These are phyloP conservation scores for Oncorhynchus masou DNA, from an alignment of 2,113 vertebrate genomes.

Conservation along the genomic window DNA sequence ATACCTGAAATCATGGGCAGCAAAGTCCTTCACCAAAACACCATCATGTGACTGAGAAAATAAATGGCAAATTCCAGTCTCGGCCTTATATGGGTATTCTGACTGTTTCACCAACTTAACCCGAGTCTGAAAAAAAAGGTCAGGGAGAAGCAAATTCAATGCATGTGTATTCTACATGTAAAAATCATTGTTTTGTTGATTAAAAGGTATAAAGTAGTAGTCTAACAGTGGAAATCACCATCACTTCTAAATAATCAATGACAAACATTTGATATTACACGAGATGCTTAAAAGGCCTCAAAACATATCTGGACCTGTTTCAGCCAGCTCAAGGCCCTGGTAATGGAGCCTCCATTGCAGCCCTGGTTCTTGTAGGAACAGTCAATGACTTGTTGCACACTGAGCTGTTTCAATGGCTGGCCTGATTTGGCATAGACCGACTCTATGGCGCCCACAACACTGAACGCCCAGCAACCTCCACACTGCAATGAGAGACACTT, in stretches of 20 bases:
- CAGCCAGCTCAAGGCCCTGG: constrained; percentile 81
- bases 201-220: no score
- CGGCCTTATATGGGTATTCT: neutral
- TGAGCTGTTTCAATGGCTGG: constrained; percentile 75
- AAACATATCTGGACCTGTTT: constrained; percentile 71
- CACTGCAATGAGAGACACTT: constrained; percentile 70
- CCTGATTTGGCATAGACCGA: constrained; percentile 77
- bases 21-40: constrained; percentile 77
- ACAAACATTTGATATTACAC: no score
- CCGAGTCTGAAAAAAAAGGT: neutral
- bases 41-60: constrained; percentile 76
- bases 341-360: constrained; percentile 82
- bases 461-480: constrained; percentile 94
- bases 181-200: no score
- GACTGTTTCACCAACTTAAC: neutral
- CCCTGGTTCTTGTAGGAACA: constrained; percentile 82
- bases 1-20: constrained; percentile 83
- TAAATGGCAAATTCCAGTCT: constrained; percentile 77
- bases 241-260: no score
- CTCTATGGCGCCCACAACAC: constrained; percentile 82
- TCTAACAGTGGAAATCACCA: no score
- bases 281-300: no score
- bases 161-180: no score
- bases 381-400: constrained; percentile 91
- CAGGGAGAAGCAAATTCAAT: no score